These are phyloP conservation scores for Rhinoraja longicauda DNA, from an alignment of 2,797 vertebrate species.

Conservation along the genomic window DNA sequence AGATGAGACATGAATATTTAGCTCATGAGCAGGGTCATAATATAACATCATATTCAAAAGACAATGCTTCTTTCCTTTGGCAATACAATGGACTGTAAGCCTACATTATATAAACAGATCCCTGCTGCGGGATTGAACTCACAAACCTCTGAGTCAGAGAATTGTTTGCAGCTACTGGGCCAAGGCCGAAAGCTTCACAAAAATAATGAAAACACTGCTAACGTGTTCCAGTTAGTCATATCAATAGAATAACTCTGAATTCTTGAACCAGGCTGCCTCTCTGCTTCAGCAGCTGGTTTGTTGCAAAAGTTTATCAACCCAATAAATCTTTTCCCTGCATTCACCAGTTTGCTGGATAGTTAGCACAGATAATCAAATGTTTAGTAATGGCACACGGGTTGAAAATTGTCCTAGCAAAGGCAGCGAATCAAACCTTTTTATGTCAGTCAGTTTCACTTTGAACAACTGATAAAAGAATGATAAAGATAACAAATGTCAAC, in stretches of 20 bases:
- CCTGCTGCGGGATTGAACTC: neutral
- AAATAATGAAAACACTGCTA: neutral
- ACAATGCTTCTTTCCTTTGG: neutral
- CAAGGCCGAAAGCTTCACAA: neutral
- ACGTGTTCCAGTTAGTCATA: neutral
- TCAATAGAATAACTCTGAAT: neutral
- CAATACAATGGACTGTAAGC: neutral
- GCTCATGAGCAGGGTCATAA: no score
- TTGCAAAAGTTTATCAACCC: neutral
- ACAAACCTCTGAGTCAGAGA: neutral
- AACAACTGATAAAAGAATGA: neutral
- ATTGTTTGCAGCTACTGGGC: neutral
- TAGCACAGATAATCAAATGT: neutral
- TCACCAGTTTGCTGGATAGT: neutral
- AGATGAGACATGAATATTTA: no score
- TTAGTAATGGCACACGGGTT: neutral
- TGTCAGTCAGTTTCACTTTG: neutral
- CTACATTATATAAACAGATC: neutral
- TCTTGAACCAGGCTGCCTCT: neutral
- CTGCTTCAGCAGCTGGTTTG: neutral
- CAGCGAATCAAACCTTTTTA: neutral
- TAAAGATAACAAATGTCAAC: constrained; percentile 19
- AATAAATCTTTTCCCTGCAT: neutral
- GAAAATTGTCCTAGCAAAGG: neutral
- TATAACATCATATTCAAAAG: neutral